A percentile compares a stretch with the other conserved stretches of the same genome.
These are phyloP conservation scores for Poecilia gillii DNA, from an alignment of 2,797 vertebrate genomes.

Conservation along the genomic window DNA sequence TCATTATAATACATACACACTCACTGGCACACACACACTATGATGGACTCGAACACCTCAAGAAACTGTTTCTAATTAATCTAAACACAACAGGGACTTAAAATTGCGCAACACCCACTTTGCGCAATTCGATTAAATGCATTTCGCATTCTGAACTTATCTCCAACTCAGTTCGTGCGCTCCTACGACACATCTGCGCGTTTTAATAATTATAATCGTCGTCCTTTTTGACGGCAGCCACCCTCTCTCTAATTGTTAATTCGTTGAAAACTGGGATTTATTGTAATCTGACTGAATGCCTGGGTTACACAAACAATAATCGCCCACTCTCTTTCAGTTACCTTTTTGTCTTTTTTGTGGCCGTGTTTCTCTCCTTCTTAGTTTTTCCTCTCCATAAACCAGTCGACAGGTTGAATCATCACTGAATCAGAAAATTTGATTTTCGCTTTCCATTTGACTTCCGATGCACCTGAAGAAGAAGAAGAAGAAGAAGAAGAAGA, in stretches of 20 bases:
- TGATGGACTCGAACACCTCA: background rate
- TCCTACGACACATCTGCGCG: background rate
- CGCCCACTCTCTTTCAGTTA: constrained; percentile 17
- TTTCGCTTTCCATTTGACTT: constrained; percentile 45
- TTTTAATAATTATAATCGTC: background rate
- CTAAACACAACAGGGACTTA: background rate
- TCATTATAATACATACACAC: constrained; percentile 11
- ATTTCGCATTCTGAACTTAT: background rate
- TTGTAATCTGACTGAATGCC: constrained; percentile 4
- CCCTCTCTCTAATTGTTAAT: background rate
- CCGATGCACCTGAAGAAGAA: background rate
- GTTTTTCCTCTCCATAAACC: constrained; percentile 7
- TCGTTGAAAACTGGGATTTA: background rate
- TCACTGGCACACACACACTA: background rate
- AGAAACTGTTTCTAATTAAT: background rate
- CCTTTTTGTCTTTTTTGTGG: background rate
- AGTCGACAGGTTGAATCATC: constrained; percentile 19
- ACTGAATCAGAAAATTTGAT: constrained; percentile 3
- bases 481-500: too few relatives aligned
- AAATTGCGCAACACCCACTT: background rate
- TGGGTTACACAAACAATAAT: background rate
- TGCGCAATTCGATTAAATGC: background rate
- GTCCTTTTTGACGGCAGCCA: too few relatives aligned
- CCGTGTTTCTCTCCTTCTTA: background rate
- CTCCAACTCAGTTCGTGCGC: background rate